Conservation (phyloP, 1,140 invertebrate genomes). For the Drosophila takahashii region DNA sequence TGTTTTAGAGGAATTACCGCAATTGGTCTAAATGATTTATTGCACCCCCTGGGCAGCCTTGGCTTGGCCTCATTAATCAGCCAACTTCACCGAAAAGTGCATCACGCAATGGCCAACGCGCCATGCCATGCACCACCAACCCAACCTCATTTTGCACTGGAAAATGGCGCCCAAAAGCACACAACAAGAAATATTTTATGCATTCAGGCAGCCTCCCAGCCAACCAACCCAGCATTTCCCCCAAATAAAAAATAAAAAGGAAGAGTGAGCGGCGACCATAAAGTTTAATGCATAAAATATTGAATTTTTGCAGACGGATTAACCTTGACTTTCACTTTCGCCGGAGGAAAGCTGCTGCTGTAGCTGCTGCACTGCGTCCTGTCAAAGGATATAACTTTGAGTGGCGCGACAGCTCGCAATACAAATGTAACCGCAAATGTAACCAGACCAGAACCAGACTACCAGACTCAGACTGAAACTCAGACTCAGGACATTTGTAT, state of each 20-base stretch:
- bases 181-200: slow-evolving; percentile 68
- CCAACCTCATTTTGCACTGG: slow-evolving; percentile 31
- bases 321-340: slow-evolving; percentile 85
- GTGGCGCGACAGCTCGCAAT: slow-evolving; percentile 75
- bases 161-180: slow-evolving; percentile 77
- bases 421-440: slow-evolving; percentile 75
- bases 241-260: slow-evolving; percentile 6
- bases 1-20: neutral
- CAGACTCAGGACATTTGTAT: slow-evolving; percentile 75
- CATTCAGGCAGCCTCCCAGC: slow-evolving; percentile 24
- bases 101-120: slow-evolving; percentile 51
- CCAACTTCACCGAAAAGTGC: slow-evolving; percentile 29
- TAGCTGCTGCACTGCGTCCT: slow-evolving; percentile 67
- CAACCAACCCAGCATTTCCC: too few species aligned
- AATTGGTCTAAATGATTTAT: slow-evolving; percentile 40
- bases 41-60: slow-evolving; percentile 18
- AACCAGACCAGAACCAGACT: slow-evolving; percentile 56
- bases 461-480: slow-evolving; percentile 43
- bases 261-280: slow-evolving; percentile 45
- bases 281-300: slow-evolving; percentile 84
- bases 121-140: slow-evolving; percentile 41
- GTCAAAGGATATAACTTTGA: slow-evolving; percentile 80
- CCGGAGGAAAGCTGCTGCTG: slow-evolving; percentile 30
- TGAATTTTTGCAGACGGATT: slow-evolving; percentile 85
- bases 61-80: slow-evolving; percentile 65